A percentile compares a stretch with the other conserved stretches of the same genome.
phyloP scores from a whole-genome alignment of 2,797 vertebrate species.

The Sitta carolinensis region DNA sequence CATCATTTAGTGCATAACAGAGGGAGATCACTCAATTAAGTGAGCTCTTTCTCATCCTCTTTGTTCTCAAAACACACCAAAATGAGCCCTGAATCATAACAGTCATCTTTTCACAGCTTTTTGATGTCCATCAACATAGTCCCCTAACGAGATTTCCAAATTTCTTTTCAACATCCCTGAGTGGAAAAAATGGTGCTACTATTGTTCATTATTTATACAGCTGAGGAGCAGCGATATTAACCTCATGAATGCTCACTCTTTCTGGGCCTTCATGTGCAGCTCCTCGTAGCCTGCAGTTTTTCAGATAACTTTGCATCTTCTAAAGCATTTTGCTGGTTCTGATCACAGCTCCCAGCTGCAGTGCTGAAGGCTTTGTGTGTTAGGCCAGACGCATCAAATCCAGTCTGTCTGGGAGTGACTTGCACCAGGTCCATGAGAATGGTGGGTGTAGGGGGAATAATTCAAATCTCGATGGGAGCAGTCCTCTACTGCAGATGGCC shows the following conservation, averaged over 20 bases:
- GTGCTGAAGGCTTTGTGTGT: fast-evolving
- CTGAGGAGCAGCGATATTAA: neutral
- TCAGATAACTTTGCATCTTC: neutral
- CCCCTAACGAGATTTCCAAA: neutral
- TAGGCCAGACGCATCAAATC: neutral
- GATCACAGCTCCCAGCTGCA: neutral
- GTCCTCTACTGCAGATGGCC: neutral
- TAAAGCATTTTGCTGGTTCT: neutral
- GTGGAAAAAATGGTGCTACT: neutral
- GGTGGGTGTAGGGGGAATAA: neutral
- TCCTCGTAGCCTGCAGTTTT: neutral
- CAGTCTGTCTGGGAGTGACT: neutral
- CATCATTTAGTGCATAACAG: neutral
- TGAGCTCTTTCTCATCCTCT: neutral
- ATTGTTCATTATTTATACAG: neutral
- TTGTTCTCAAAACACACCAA: neutral
- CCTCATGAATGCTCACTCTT: fast-evolving
- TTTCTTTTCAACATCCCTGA: neutral
- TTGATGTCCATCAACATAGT: neutral
- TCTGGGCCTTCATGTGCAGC: neutral
- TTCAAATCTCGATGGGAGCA: neutral
- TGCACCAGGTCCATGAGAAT: neutral
- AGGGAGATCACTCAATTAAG: neutral
- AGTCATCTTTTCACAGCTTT: neutral
- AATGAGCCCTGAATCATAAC: neutral